Conservation (phyloP, 2,797 vertebrate genomes). For the Sternarchorhynchus goeldii region DNA sequence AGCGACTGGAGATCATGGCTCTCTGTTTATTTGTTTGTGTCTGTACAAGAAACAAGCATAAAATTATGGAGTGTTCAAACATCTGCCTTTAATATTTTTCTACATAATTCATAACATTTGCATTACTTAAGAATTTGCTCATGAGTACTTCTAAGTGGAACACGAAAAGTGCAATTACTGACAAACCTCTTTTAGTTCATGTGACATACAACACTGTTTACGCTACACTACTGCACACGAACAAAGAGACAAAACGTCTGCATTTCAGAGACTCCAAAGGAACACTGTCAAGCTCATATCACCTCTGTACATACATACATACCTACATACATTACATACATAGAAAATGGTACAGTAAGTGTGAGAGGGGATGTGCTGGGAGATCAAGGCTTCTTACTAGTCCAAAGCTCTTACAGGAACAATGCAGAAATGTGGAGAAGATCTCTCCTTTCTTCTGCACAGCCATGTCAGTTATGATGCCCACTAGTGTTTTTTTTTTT, state of each 20-base stretch:
- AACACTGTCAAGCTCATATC: slow-evolving; percentile 68
- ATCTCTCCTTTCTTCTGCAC: not conserved
- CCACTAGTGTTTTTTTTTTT: not conserved
- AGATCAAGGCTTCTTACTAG: slow-evolving; percentile 40
- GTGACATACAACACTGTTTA: slow-evolving; percentile 78
- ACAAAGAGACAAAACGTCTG: slow-evolving; percentile 84
- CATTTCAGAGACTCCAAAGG: slow-evolving; percentile 74
- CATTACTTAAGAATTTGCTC: slow-evolving; percentile 70
- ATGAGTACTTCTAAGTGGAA: slow-evolving; percentile 69
- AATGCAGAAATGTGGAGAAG: not conserved
- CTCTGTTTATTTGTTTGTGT: not conserved
- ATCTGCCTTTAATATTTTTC: slow-evolving; percentile 75
- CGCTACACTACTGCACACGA: slow-evolving; percentile 82
- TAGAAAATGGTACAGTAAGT: slow-evolving; percentile 64
- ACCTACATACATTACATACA: slow-evolving; percentile 65
- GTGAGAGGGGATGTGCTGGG: slow-evolving; percentile 53
- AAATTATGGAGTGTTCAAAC: slow-evolving; percentile 61
- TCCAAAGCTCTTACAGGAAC: slow-evolving; percentile 24
- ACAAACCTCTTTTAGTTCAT: slow-evolving; percentile 76
- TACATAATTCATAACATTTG: slow-evolving; percentile 78
- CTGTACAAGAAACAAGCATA: slow-evolving; percentile 40
- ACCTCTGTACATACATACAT: slow-evolving; percentile 70
- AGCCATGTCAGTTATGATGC: slow-evolving; percentile 13
- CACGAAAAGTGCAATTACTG: slow-evolving; percentile 82
- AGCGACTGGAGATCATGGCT: too few relatives aligned